Evolutionary conservation across 2,113 vertebrate genomes (phyloP).

Genomic region (Antechinus flavipes): DNA sequence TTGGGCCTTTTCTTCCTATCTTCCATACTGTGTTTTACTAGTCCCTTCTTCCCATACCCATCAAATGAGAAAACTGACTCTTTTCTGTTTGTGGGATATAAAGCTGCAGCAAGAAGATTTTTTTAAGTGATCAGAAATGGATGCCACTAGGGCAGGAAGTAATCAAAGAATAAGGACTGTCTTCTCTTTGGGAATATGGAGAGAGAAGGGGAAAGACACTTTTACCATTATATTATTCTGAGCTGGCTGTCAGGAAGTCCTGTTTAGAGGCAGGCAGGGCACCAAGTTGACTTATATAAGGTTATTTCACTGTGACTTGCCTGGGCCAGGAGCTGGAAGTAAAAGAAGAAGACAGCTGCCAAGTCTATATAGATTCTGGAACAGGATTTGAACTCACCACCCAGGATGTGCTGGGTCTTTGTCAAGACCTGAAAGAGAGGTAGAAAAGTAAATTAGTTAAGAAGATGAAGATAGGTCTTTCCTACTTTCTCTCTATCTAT

Average conservation of each 20-base stretch:
- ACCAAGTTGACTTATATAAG: background rate
- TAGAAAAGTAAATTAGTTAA: conserved; percentile 41
- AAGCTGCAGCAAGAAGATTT: background rate
- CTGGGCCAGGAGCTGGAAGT: background rate
- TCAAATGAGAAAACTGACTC: conserved; percentile 24
- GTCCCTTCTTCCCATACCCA: background rate
- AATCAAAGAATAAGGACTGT: conserved; percentile 39
- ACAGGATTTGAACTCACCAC: conserved; percentile 2
- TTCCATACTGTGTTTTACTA: conserved; percentile 12
- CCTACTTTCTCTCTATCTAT: background rate
- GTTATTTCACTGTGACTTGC: conserved; percentile 10
- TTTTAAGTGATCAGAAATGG: background rate
- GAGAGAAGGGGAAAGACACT: conserved; percentile 21
- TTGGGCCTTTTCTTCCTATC: background rate
- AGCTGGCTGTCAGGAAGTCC: conserved; percentile 14
- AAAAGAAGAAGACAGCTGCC: conserved; percentile 22
- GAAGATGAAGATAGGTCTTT: background rate
- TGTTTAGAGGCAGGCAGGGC: conserved; percentile 45
- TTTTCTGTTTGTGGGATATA: conserved; percentile 24
- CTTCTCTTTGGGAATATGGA: conserved; percentile 30
- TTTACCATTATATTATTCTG: background rate
- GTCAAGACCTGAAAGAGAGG: conserved; percentile 58
- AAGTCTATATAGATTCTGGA: conserved; percentile 15
- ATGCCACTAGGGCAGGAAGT: background rate
- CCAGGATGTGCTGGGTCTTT: background rate